Conservation (phyloP, 2,797 vertebrate genomes). For the Psittacula echo region DNA sequence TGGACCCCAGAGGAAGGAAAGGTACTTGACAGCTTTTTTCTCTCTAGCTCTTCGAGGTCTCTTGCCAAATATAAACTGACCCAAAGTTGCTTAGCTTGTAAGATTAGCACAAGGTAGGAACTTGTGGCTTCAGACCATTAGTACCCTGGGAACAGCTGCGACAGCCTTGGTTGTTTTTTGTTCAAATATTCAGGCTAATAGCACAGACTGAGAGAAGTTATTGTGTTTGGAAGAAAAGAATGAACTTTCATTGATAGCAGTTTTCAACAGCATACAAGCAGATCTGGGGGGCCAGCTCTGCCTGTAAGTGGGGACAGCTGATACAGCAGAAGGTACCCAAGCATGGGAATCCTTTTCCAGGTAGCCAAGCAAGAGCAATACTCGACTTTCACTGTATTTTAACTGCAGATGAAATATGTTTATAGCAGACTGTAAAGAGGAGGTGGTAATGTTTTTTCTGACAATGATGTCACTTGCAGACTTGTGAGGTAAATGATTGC, state of each 20-base stretch:
- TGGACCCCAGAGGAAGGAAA: background rate
- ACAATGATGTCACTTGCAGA: background rate
- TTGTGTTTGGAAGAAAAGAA: constrained; percentile 5
- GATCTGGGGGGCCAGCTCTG: background rate
- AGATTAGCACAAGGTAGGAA: background rate
- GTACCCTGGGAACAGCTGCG: background rate
- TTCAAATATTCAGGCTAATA: background rate
- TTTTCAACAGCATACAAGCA: background rate
- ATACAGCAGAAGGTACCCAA: background rate
- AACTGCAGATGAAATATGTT: background rate
- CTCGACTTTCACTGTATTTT: background rate
- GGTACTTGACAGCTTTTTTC: background rate
- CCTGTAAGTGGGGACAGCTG: background rate
- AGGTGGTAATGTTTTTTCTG: background rate
- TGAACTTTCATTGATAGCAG: background rate
- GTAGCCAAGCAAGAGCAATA: background rate
- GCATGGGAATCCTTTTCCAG: background rate
- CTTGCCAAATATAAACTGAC: background rate
- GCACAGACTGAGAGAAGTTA: background rate
- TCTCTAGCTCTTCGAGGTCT: background rate
- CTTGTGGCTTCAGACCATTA: background rate
- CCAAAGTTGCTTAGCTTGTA: background rate
- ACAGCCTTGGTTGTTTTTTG: background rate
- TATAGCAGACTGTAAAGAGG: background rate
- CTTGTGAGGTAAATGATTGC: constrained; percentile 5